Evolutionary conservation across 1,140 invertebrate genomes (phyloP).

Genomic region (Doryteuthis pealeii): DNA sequence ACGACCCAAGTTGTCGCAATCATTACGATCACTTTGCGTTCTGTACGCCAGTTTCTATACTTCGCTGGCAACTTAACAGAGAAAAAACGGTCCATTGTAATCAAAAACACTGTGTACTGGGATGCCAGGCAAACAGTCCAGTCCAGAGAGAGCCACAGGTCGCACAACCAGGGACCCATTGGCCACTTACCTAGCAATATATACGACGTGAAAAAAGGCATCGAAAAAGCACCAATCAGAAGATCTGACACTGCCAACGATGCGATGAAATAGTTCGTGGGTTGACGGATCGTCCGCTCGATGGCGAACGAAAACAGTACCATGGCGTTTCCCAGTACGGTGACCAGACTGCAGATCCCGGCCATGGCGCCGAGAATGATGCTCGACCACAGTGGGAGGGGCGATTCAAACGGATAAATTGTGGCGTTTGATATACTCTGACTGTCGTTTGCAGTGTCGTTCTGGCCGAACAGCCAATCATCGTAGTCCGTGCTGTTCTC

Average conservation of each 20-base stretch:
- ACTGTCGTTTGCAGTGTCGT: neutral
- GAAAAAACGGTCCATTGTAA: slow-evolving; percentile 98
- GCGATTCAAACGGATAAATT: slow-evolving; percentile 46
- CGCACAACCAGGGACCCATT: slow-evolving; percentile 92
- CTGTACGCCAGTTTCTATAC: slow-evolving; percentile 96
- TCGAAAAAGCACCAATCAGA: slow-evolving; percentile 84
- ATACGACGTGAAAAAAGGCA: slow-evolving; percentile 96
- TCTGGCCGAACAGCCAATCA: neutral
- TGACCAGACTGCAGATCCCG: slow-evolving; percentile 59
- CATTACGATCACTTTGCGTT: slow-evolving; percentile 88
- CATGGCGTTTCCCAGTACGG: slow-evolving; percentile 83
- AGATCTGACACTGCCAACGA: slow-evolving; percentile 97
- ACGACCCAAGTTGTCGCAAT: slow-evolving; percentile 90
- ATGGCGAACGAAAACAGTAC: slow-evolving; percentile 96
- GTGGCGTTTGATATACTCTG: neutral
- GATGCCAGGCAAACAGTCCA: slow-evolving; percentile 99
- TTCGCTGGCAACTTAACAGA: slow-evolving; percentile 98
- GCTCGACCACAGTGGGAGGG: slow-evolving; percentile 88
- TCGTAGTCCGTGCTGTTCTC: neutral
- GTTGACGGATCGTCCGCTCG: slow-evolving; percentile 94
- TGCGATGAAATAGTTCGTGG: slow-evolving; percentile 99
- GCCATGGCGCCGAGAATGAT: slow-evolving; percentile 88
- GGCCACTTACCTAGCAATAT: slow-evolving; percentile 93
- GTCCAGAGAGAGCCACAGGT: slow-evolving; percentile 98
- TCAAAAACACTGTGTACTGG: slow-evolving; percentile 97